Base-by-base conservation (phyloP, 2,797 vertebrate genomes). In the Huso huso region DNA sequence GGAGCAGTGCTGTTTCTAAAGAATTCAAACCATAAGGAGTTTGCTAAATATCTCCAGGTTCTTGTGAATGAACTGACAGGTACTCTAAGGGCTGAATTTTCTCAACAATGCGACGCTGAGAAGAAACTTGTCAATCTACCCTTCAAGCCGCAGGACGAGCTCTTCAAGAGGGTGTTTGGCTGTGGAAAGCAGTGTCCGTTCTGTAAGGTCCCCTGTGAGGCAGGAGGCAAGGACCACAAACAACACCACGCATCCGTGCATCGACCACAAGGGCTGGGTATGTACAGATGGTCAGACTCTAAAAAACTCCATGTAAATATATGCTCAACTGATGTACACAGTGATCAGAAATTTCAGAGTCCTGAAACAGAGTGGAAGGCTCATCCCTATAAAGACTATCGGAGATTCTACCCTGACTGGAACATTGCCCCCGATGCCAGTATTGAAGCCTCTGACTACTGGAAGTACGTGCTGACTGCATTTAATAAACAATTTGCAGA, bases 131-230 rank as follows among this genome's bases (percentile, higher is more conserved):
- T 12, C 0, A 70, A 62, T 8, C 72, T 83, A 9, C 49, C 75
- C 5, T 11, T 76, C 8, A 80, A 76, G 64, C 79, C 84, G 37
- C 77, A 80, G 4, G 68, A 82, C 0, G 74, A 70, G 60, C 76
- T 84, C 62, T 79, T 82, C 52, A 72, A 58, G 1, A 15, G 62
- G 6, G 55, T 82, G 61, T 74, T 83, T 71, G 77, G 79, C 1
- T 83, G 81, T 69, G 78, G 76, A 48, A 0, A 71, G 2, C 77
- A 71, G n/a, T 86, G 83, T 72, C 83, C 82, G 4, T 86, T 84
- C 68, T 85, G 84, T 61, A 55, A 72, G 55, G 76, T 73, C 57
- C 82, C 86, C 1, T 87, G 86, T 78, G 82, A 87, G 67, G 79
- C 80, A 0, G 83, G 71, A 63, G 37, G 37, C 37, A 4, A 5